These are phyloP conservation scores for Bombus confusus DNA, from an alignment of 1,140 invertebrate genomes.

Conservation along the genomic window DNA sequence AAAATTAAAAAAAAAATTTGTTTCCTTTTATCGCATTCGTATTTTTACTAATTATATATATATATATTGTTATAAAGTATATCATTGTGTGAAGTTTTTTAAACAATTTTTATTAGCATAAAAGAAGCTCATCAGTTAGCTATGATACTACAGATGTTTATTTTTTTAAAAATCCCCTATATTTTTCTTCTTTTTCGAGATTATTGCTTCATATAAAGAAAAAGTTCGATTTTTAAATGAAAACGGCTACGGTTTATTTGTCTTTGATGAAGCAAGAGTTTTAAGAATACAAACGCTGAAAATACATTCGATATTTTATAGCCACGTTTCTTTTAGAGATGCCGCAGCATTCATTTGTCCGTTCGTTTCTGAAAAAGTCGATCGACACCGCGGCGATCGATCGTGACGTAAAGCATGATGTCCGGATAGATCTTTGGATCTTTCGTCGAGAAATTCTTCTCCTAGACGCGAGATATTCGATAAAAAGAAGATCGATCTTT, in stretches of 20 bases:
- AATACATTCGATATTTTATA: not conserved
- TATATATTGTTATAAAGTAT: not conserved
- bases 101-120: not conserved
- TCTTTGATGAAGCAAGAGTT: not conserved
- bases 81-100: constrained; percentile 10
- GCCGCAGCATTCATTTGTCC: not conserved
- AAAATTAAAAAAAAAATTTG: not conserved
- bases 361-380: not conserved
- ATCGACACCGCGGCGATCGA: not conserved
- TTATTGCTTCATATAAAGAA: not conserved
- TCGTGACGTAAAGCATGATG: no score
- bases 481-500: no score
- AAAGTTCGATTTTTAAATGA: not conserved
- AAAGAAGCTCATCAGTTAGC: not conserved
- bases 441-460: no score
- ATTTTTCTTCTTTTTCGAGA: constrained; percentile 10
- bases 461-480: no score
- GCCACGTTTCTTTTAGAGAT: not conserved
- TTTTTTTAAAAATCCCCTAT: not conserved
- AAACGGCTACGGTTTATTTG: not conserved
- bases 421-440: no score
- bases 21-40: constrained; percentile 17
- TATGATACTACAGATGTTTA: not conserved
- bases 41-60: constrained; percentile 4
- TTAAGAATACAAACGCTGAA: constrained; percentile 3